Evolutionary conservation across 2,888 invertebrate species (phyloP), one percentile per base, ranked within the genome.

Genomic region (Molorchus minor): DNA sequence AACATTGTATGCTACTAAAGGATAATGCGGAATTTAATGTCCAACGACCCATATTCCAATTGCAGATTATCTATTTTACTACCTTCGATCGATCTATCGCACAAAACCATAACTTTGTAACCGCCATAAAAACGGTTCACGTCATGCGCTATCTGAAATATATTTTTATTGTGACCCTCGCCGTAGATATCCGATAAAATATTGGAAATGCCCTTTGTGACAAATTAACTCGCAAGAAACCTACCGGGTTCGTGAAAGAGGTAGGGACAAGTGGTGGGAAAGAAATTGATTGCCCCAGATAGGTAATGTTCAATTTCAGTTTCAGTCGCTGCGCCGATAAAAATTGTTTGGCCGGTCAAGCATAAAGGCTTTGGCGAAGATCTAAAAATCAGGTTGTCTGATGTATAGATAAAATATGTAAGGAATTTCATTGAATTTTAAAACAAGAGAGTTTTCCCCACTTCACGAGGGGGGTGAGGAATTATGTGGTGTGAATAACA

Each of bases 31-130:
- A 33, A 12, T 33, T 43, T 21, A 43, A 10, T n/a, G 19, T 10
- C 20, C 21, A 43, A 43, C 12, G n/a, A 12, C 43, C n/a, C 43
- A 43, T 33, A 33, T 3, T 2, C 3, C 10, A 21, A 43, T 43
- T 21, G 10, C 43, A 43, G 20, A 43, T 43, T 43, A 43, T 43
- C 20, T 20, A 21, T 19, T 43, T 43, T 43, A 43, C 43, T 19
- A 21, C 13, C 21, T 12, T 7, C 21, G 43, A 21, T 43, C 20
- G 43, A 43, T 19, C 21, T 43, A 43, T 19, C 12, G 7, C 43
- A 43, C 13, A 43, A 43, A 41, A 41, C 10, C 12, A 21, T 20
- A 20, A 43, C 43, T 12, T 43, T 43, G 20, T 21, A 43, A n/a
- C 20, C 21, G 20, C 20, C 10, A 20, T 20, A 43, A 43, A 43